Base-by-base conservation (phyloP, 2,888 invertebrate species). In the Xylota sylvarum region DNA sequence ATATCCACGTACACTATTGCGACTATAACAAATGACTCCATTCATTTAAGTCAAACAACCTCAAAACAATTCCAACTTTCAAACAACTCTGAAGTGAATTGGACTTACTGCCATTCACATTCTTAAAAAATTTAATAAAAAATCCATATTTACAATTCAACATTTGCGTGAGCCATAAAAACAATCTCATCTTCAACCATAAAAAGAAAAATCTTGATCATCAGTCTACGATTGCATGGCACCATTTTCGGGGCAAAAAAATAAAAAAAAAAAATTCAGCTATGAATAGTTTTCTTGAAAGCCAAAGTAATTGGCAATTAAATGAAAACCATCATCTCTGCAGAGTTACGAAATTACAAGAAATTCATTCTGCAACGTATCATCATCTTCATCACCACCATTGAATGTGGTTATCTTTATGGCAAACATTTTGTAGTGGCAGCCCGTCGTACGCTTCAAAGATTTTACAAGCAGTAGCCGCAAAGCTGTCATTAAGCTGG, bases 231-330 rank as follows among this genome's bases (percentile, higher is more conserved):
- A 73, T 73, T 73, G 62, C 43, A 50, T 74, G 55, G 43, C 74
- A 65, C 64, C 55, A 65, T 72, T 60, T 60, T 48, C 46, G 3
- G 17, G 3, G 17, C 19, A n/a, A 27, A 37, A 43, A 60, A 23
- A 23, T 2, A 23, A 23, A 23, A n/a, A 46, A 46, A 14, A 79
- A 37, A 43, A 56, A 23, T 1, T 6, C 37, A 64, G 50, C 48
- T 32, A 14, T 60, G 46, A 60, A 58, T 46, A 46, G 35, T 40
- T 55, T 46, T 52, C 67, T 74, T 67, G 14, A 60, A 48, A 46
- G 65, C 67, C 46, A 69, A 84, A 48, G 50, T 65, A 78, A 78
- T 79, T 79, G 83, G 72, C 83, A 79, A 73, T 73, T 48, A 79
- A 79, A 73, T 62, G 37, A 73, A 70, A 78, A 62, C 46, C 65